Base-by-base conservation (phyloP, 2,888 invertebrate genomes). In the Gonocerus acuteangulatus region DNA sequence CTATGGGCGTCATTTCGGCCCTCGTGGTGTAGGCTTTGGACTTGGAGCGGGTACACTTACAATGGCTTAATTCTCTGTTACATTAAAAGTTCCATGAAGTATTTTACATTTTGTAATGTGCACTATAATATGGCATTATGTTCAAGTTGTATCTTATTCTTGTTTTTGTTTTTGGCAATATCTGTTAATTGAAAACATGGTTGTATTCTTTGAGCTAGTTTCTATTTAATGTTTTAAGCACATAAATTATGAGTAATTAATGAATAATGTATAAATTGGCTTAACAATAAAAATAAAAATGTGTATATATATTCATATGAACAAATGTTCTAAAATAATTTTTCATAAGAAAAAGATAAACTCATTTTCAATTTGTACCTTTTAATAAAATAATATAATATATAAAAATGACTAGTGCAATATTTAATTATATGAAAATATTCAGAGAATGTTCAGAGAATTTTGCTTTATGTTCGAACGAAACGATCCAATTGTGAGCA, bases 31-130 rank as follows among this genome's bases (percentile, higher is more conserved):
- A 71, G 93, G 93, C 67, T 93, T 85, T 73, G 93, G 93, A 69
- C 80, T 92, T 79, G 93, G 93, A 71, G 92, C 92, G 74, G 93
- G 93, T 74, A 84, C 88, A 73, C 81, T 91, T 70, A 86, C 90
- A 72, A 91, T 89, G 87, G 87, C 88, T 75, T 91, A 62, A 64
- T 56, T 42, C 52, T 52, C 52, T 52, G 52, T 22, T 15, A 21
- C 39, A 6, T 36, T n/a, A 1, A 39, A 19, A 39, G 19, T 19
- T 36, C 34, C 22, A 32, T 36, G 39, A 18, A 22, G 52, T 22
- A 52, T 22, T 15, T 19, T 19, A 19, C 18, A 13, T 32, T 51
- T 36, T 52, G 52, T 52, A 52, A 34, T 42, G 22, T 39, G 52
- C 52, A 52, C 39, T 42, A 39, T 21, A 19, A n/a, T 39, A n/a